A percentile compares a stretch with the other conserved stretches of the same genome.
These are phyloP conservation scores for Linurgus olivaceus DNA, from an alignment of 2,797 vertebrate species.

Conservation along the genomic window DNA sequence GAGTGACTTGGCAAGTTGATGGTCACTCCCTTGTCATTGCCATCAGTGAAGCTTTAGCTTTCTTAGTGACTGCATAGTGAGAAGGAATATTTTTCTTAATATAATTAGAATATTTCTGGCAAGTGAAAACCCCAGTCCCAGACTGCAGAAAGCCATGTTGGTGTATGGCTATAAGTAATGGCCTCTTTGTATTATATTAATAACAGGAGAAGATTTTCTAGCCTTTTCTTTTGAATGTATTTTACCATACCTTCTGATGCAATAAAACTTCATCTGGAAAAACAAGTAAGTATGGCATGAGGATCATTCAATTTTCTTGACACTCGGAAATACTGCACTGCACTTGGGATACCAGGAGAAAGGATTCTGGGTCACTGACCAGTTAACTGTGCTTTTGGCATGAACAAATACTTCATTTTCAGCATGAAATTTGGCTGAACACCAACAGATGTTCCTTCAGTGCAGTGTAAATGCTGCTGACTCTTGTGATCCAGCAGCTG, in stretches of 20 bases:
- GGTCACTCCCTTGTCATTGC: not conserved
- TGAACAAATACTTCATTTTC: not conserved
- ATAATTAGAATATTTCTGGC: not conserved
- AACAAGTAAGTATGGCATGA: not conserved
- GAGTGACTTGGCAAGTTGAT: not conserved
- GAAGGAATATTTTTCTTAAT: not conserved
- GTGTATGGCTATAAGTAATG: not conserved
- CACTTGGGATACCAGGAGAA: not conserved
- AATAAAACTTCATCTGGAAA: not conserved
- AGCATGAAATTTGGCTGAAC: not conserved
- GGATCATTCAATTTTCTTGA: not conserved
- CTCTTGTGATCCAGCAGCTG: not conserved
- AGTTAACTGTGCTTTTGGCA: not conserved
- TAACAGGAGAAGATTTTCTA: not conserved
- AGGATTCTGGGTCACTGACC: not conserved
- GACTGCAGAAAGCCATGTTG: not conserved
- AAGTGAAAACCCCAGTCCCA: not conserved
- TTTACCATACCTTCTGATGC: not conserved
- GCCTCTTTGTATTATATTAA: not conserved
- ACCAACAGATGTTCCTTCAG: not conserved
- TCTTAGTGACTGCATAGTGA: not conserved
- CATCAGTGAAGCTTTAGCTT: not conserved
- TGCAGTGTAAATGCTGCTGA: not conserved
- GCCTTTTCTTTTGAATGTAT: not conserved
- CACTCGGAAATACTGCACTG: not conserved